Conservation (phyloP, 2,888 invertebrate species). For the Sarcophaga caerulescens region DNA sequence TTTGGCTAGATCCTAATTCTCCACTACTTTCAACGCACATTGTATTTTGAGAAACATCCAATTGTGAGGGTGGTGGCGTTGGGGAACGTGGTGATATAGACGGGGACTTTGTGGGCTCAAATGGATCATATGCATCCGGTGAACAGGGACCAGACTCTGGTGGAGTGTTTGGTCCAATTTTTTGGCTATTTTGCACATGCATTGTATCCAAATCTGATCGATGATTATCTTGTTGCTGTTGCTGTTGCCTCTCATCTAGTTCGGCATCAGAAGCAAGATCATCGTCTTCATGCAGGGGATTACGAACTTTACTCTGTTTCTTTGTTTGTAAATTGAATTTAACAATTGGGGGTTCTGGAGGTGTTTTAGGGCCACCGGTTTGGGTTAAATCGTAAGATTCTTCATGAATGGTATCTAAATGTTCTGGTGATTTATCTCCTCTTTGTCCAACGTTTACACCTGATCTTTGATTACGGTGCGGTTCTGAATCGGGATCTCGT, state of each 20-base stretch:
- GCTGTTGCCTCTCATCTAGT: constrained; percentile 69
- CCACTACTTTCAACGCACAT: constrained; percentile 58
- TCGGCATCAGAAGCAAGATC: constrained; percentile 67
- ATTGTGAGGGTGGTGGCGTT: constrained; percentile 73
- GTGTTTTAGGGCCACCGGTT: constrained; percentile 86
- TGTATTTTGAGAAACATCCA: constrained; percentile 71
- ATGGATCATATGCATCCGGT: constrained; percentile 94
- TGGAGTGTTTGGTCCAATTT: constrained; percentile 88
- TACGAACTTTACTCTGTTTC: constrained; percentile 83
- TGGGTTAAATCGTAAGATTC: constrained; percentile 79
- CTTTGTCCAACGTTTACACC: constrained; percentile 73
- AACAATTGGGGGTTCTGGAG: constrained; percentile 85
- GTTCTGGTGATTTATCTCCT: constrained; percentile 76
- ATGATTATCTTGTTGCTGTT: constrained; percentile 64
- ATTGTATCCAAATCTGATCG: constrained; percentile 70
- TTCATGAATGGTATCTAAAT: constrained; percentile 77
- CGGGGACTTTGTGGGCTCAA: constrained; percentile 92
- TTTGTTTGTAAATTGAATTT: constrained; percentile 84
- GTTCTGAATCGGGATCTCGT: constrained; percentile 64
- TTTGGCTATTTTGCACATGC: constrained; percentile 77
- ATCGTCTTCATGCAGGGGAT: constrained; percentile 84
- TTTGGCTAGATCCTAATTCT: constrained; percentile 58
- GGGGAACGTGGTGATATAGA: constrained; percentile 80
- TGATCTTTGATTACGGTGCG: constrained; percentile 66
- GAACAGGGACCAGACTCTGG: constrained; percentile 87